Base-by-base conservation (phyloP, 2,797 vertebrate species). In the Alfaro cultratus region DNA sequence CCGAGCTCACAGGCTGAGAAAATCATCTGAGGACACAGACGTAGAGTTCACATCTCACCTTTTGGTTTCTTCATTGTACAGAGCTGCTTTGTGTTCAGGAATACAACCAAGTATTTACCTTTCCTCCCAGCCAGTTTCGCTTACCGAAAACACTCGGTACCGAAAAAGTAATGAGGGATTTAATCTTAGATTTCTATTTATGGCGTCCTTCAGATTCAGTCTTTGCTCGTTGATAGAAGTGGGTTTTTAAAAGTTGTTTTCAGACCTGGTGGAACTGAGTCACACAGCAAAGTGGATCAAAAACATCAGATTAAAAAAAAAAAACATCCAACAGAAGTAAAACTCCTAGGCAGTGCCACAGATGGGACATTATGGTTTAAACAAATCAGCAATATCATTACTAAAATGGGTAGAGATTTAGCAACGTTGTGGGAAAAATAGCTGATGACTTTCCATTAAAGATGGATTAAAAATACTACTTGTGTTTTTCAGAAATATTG, bases 1-100 rank as follows among this genome's bases (percentile, higher is more conserved):
- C 96, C 96, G 26, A 95, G 87, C 84, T 96, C 95, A 86, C 96
- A 95, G 72, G 95, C 96, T 0, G 95, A 91, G 43, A 96, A 96
- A 10, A 96, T 96, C 75, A 93, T 93, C 96, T 96, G 87, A 0
- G 0, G 39, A 51, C 15, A 26, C 16, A 67, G 15, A n/a, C 21
- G n/a, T 29, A 10, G n/a, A 9, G 62, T 15, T 67, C 34, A 36
- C 31, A 1, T n/a, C 67, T n/a, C 67, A 29, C 16, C 8, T 67
- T 67, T 10, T 10, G 10, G 21, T 67, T 21, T 21, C 16, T 18
- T 68, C 64, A 12, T 36, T 8, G 21, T 3, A 21, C 12, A 36
- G 34, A 64, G 6, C 7, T 13, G 67, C 67, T 41, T 5, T 6
- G 26, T n/a, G 67, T 13, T 70, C 67, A 70, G 26, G 16, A 64